Base-by-base conservation (phyloP, 2,888 invertebrate species). In the Orchesella flavescens region DNA sequence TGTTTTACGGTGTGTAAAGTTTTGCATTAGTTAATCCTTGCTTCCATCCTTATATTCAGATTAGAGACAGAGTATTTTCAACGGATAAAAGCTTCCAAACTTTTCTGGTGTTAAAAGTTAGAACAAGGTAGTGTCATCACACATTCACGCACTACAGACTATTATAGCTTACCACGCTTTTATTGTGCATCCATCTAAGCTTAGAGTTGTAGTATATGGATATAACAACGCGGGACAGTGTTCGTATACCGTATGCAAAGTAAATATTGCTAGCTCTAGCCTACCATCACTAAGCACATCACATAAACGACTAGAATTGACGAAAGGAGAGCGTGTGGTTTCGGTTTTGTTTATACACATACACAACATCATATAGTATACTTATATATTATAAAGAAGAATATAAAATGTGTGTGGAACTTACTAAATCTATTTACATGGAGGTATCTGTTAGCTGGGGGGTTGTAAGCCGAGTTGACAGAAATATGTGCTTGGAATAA, bases 401-500 rank as follows among this genome's bases (percentile, higher is more conserved):
- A 17, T 61, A 13, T n/a, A 1, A 63, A 63, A 44, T 17, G 61
- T 24, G 53, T 19, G 24, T 17, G 24, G 34, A 9, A 72, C 53
- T 65, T 13, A 49, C 21, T 19, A 71, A 43, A 43, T 65, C 24
- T 17, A 65, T 21, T 34, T 65, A 44, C 43, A 65, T n/a, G 65
- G 43, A 65, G 63, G 66, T 76, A 75, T 83, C 76, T 83, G 83
- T 83, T 83, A 77, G 77, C 83, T 83, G 83, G 83, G 83, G 83
- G 83, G 83, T 83, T 83, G 83, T 76, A 83, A 83, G 83, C 83
- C 83, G 76, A 83, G 83, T 83, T 83, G 83, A 83, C 83, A 83
- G 83, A 83, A 83, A 83, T 83, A 83, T 83, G 83, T 83, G 83
- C 83, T 83, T 77, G 83, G 83, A 77, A 83, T 83, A 83, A 83